Evolutionary conservation across 2,888 invertebrate species (phyloP).

Genomic region (Cordilura impudica): DNA sequence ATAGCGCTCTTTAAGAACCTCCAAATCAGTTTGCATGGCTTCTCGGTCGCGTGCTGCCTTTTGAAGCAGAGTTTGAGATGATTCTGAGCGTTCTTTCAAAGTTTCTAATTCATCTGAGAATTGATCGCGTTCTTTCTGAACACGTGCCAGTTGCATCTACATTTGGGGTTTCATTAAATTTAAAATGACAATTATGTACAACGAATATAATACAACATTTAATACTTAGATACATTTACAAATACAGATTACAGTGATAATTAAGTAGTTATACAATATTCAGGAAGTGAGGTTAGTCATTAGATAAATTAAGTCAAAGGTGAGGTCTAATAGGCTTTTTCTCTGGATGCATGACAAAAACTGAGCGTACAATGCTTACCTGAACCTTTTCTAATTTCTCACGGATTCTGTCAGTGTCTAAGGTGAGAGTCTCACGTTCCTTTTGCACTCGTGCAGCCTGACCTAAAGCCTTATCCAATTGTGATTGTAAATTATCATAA

Average conservation of each 20-base stretch:
- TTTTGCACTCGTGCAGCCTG: constrained; percentile 92
- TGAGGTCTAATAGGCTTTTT: too few species aligned
- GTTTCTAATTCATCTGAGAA: constrained; percentile 89
- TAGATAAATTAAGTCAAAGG: background rate
- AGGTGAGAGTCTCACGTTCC: constrained; percentile 90
- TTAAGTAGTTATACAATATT: background rate
- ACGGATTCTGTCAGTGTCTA: constrained; percentile 90
- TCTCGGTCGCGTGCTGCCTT: constrained; percentile 92
- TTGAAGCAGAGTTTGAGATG: constrained; percentile 88
- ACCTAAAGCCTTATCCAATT: constrained; percentile 93
- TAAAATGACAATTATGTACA: constrained; percentile 61
- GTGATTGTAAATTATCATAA: constrained; percentile 92
- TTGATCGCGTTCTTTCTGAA: constrained; percentile 93
- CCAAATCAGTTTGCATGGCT: constrained; percentile 89
- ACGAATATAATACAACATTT: constrained; percentile 59
- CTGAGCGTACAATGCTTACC: constrained; percentile 78
- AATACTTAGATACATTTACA: constrained; percentile 2
- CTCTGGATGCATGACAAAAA: background rate
- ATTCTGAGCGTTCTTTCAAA: constrained; percentile 89
- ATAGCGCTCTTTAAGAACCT: constrained; percentile 91
- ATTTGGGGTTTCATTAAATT: constrained; percentile 66
- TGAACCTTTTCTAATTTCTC: constrained; percentile 94
- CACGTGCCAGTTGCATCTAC: constrained; percentile 87
- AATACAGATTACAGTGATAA: background rate
- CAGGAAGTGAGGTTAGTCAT: background rate